Conservation (phyloP, 1,140 invertebrate genomes). For the Formica exsecta region DNA sequence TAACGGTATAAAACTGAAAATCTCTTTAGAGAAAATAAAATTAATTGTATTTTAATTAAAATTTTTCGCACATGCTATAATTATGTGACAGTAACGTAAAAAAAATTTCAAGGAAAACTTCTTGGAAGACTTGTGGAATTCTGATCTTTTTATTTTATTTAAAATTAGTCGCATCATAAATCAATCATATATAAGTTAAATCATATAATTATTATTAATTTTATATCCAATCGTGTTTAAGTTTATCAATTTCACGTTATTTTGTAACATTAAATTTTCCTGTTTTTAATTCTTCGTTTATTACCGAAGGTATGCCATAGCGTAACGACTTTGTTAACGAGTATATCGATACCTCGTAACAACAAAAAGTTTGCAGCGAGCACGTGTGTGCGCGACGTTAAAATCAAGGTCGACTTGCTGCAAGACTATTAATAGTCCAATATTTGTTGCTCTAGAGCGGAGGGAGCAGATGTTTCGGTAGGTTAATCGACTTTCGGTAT, state of each 20-base stretch:
- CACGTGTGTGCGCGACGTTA: slow-evolving; percentile 31
- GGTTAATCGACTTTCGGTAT: slow-evolving; percentile 53
- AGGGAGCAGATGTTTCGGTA: slow-evolving; percentile 52
- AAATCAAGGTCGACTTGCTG: slow-evolving; percentile 58
- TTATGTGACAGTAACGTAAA: too few relatives aligned
- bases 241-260: not conserved
- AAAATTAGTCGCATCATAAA: too few relatives aligned
- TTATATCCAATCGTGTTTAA: not conserved
- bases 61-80: not conserved
- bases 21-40: not conserved
- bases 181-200: not conserved
- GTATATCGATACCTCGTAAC: not conserved
- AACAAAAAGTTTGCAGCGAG: slow-evolving; percentile 24
- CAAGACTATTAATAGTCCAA: slow-evolving; percentile 44
- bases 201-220: not conserved
- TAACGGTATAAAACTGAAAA: not conserved
- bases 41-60: not conserved
- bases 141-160: too few relatives aligned
- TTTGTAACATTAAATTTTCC: not conserved
- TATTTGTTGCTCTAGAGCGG: slow-evolving; percentile 43
- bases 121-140: too few relatives aligned
- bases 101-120: too few relatives aligned
- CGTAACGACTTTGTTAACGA: not conserved
- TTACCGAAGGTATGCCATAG: not conserved
- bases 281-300: not conserved